These are phyloP conservation scores for Andinoacara biseriatus DNA, from an alignment of 2,113 vertebrate genomes.

Conservation along the genomic window DNA sequence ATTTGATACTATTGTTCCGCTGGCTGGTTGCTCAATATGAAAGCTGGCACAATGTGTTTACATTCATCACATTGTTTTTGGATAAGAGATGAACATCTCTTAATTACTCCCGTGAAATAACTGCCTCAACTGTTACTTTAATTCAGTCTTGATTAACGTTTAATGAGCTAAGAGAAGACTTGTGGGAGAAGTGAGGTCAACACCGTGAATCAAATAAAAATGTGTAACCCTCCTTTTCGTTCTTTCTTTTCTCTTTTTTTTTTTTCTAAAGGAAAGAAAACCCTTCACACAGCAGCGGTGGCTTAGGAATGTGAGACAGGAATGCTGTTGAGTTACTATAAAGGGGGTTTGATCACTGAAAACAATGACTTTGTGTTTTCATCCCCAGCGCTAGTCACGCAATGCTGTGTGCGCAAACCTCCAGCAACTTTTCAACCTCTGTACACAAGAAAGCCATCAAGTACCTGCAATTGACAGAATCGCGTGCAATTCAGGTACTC, in stretches of 20 bases:
- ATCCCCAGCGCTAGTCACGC: conserved; percentile 81
- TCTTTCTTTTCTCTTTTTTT: conserved; percentile 21
- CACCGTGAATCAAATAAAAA: conserved; percentile 48
- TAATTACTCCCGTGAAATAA: conserved; percentile 32
- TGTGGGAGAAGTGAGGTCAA: conserved; percentile 1
- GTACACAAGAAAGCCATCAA: conserved; percentile 77
- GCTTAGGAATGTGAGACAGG: conserved; percentile 85
- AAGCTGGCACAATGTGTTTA: conserved; percentile 35
- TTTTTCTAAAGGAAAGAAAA: conserved; percentile 49
- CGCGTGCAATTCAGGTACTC: conserved; percentile 81
- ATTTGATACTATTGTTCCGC: neutral
- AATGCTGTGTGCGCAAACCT: conserved; percentile 76
- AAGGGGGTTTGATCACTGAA: conserved; percentile 81
- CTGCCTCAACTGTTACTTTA: conserved; percentile 20
- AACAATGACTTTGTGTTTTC: conserved; percentile 84
- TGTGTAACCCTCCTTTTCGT: conserved; percentile 38
- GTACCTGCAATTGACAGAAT: conserved; percentile 82
- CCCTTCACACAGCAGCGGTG: conserved; percentile 66
- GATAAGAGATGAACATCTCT: conserved; percentile 16
- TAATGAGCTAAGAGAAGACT: conserved; percentile 17
- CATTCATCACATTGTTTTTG: conserved; percentile 39
- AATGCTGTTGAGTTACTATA: conserved; percentile 84
- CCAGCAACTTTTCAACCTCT: conserved; percentile 68
- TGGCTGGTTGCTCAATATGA: neutral
- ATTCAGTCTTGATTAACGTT: conserved; percentile 39